Evolutionary conservation across 2,797 vertebrate species (phyloP), one percentile per base, ranked within the genome.

Genomic region (Sylvilagus floridanus): DNA sequence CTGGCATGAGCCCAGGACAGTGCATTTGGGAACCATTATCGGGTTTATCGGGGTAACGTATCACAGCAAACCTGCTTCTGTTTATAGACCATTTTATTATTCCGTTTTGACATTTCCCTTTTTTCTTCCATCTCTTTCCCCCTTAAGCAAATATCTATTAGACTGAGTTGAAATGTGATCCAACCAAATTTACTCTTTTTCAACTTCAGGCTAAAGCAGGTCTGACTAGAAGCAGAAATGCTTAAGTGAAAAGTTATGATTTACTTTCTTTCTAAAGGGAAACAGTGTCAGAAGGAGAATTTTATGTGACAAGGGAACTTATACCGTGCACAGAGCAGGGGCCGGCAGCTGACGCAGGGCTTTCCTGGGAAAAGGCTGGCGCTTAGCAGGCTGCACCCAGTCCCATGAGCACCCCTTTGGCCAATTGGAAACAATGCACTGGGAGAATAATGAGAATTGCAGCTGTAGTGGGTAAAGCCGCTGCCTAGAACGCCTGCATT

Each of bases 1-100:
- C 98, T 98, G 98, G 98, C 98, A 97, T 95, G 92, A 91, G 86
- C 98, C 98, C 98, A 98, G 98, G 91, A 97, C 95, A 86, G 98
- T 97, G 98, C 98, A 98, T 99, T 98, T 98, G 98, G 98, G 98
- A 98, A 98, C 98, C 98, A 98, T 98, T 98, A 98, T 98, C 97
- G 97, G 98, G 97, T 98, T 98, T 98, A 98, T 98, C 97, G 79
- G 92, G 97, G 97, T 97, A 98, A 97, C 97, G 91, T 98, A 98
- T 98, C 97, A 96, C 97, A 98, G 98, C 98, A 98, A 98, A 98
- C 98, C 98, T 98, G 98, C 98, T 98, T 98, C 98, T 98, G 98
- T 98, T 98, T 98, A 98, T 98, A 98, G 35, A 88, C 96, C 97
- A 97, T 98, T 98, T 97, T 98, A 98, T 98, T 98, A 98, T 98